Base-by-base conservation (phyloP, 2,888 invertebrate species). In the Hirtodrosophila duncani region DNA sequence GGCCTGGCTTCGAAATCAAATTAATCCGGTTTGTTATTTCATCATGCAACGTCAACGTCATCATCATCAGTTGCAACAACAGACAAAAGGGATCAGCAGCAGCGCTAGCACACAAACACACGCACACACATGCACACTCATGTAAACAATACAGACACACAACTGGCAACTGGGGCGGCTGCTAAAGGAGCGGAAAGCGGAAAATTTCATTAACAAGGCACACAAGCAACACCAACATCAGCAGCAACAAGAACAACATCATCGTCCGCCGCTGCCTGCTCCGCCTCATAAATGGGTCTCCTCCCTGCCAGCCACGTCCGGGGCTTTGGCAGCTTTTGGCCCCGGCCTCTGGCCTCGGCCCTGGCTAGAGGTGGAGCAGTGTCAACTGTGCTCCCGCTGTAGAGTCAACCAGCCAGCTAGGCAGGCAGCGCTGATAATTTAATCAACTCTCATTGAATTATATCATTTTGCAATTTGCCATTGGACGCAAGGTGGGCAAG, bases 21-120 rank as follows among this genome's bases (percentile, higher is more conserved):
- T 82, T 82, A 82, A 83, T 82, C 80, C 81, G 81, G 81, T 79
- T 83, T 81, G 81, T 82, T 83, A 82, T 83, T 82, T 82, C 82
- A 82, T 82, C 81, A 72, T 79, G 72, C 75, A 81, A 72, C 71
- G 63, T 77, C 80, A 62, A 66, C 67, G 70, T 72, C 72, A 77
- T 60, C 77, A 64, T 70, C 81, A 63, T 70, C 75, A 80, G 63
- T 72, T 70, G 61, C 77, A 80, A 72, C 80, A 79, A 81, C 81
- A 81, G 72, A 74, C 79, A 74, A 79, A 75, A 78, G 78, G 42
- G 56, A 46, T 41, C 61, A 55, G 30, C 53, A 63, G 17, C 56
- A 59, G 13, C 55, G 48, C 17, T 59, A 43, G 16, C 66, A 21
- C 41, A 17, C 51, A 27, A 18, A 30, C 30, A 38, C 26, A 13